A percentile compares a stretch with the other conserved stretches of the same genome.
phyloP scores from a whole-genome alignment of 1,140 invertebrate species.

The Laupala kohalensis region DNA sequence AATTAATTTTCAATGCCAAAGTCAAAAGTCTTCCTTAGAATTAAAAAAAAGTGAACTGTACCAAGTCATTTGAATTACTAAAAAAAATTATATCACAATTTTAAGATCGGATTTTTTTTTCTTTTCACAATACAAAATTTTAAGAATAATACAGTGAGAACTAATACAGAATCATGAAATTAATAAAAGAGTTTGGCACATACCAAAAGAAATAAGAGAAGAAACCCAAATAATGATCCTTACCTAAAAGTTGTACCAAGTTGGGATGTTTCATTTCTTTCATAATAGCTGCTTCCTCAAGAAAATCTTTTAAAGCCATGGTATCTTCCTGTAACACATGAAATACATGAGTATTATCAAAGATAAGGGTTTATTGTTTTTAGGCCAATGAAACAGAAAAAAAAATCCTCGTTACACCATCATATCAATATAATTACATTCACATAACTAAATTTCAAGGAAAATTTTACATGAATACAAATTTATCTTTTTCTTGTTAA shows the following conservation, averaged over 20 bases:
- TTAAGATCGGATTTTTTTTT: neutral
- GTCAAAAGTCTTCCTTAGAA: too few relatives aligned
- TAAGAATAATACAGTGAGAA: too few relatives aligned
- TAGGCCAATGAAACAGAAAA: constrained; percentile 4
- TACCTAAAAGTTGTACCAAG: constrained; percentile 88
- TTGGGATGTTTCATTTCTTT: constrained; percentile 99
- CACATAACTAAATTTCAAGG: too few relatives aligned
- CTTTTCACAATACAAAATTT: too few relatives aligned
- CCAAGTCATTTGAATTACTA: too few relatives aligned
- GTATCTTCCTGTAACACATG: constrained; percentile 70
- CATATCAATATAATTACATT: too few relatives aligned
- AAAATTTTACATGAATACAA: too few relatives aligned
- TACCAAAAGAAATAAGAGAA: neutral
- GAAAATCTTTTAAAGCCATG: constrained; percentile 97
- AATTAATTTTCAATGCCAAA: neutral
- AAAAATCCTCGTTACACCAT: neutral
- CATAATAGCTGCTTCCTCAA: constrained; percentile 98
- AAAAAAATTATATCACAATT: neutral
- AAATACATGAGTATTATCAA: neutral
- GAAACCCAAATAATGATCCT: constrained; percentile 25
- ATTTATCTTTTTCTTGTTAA: too few relatives aligned
- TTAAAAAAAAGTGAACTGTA: too few relatives aligned
- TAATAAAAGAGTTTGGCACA: too few relatives aligned
- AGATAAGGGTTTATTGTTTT: neutral
- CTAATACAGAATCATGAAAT: too few relatives aligned